Conservation (phyloP, 2,888 invertebrate genomes). For the Acleris emargana region DNA sequence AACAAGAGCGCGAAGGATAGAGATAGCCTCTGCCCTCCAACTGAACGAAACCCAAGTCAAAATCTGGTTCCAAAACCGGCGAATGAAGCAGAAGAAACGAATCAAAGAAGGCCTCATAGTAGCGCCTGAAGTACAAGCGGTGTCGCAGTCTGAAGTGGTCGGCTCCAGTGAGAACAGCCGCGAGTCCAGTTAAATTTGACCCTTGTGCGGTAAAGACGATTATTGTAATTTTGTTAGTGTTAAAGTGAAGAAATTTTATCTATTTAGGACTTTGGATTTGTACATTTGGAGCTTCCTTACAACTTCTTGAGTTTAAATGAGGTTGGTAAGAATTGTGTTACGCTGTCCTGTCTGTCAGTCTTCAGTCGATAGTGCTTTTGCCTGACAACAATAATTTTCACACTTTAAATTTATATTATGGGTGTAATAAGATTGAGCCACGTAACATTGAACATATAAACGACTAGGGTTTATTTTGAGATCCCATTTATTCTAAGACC, state of each 20-base stretch:
- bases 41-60: constrained; percentile 99
- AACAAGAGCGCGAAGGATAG: constrained; percentile 97
- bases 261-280: constrained; percentile 29
- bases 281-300: constrained; percentile 32
- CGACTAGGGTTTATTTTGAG: too few species aligned
- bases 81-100: constrained; percentile 99
- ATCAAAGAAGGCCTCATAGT: constrained; percentile 95
- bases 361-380: too few species aligned
- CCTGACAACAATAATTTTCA: too few species aligned
- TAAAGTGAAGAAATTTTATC: constrained; percentile 34
- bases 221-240: constrained; percentile 28
- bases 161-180: constrained; percentile 89
- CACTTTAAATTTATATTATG: too few species aligned
- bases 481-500: too few species aligned
- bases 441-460: too few species aligned
- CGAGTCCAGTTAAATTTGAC: constrained; percentile 84
- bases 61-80: constrained; percentile 99
- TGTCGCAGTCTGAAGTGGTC: constrained; percentile 62
- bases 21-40: constrained; percentile 97
- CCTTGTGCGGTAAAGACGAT: constrained; percentile 15
- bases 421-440: too few species aligned
- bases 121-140: constrained; percentile 78
- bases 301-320: constrained; percentile 20
- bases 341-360: too few species aligned
- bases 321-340: neutral